A percentile compares a stretch with the other conserved stretches of the same genome.
These are phyloP conservation scores for Streptopelia turtur DNA, from an alignment of 2,797 vertebrate species.

Conservation along the genomic window DNA sequence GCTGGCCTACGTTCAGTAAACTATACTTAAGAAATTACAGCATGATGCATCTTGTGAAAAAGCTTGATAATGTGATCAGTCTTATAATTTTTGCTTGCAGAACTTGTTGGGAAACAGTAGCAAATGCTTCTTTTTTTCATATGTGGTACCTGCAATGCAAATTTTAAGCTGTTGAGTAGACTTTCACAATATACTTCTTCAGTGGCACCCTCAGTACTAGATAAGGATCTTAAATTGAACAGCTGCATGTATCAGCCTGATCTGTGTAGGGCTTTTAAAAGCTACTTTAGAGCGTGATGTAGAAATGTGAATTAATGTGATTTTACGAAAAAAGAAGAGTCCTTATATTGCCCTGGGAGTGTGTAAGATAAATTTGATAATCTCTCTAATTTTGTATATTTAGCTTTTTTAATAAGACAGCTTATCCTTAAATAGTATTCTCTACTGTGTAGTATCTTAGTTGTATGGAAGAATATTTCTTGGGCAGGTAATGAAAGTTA, in stretches of 20 bases:
- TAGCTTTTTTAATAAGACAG: not conserved
- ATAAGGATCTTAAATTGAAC: not conserved
- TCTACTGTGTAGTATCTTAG: not conserved
- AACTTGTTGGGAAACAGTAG: not conserved
- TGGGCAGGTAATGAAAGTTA: not conserved
- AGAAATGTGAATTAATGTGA: not conserved
- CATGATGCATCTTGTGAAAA: constrained; percentile 27
- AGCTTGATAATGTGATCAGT: not conserved
- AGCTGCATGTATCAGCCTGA: not conserved
- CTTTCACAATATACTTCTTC: not conserved
- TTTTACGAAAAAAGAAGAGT: not conserved
- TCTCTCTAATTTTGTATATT: not conserved
- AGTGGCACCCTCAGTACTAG: not conserved
- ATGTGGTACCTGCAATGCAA: not conserved
- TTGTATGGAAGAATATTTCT: not conserved
- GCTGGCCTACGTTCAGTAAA: not conserved
- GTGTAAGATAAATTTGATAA: not conserved
- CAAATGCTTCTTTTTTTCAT: not conserved
- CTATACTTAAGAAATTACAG: not conserved
- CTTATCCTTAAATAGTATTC: not conserved
- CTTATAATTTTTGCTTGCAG: not conserved
- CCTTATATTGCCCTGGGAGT: not conserved
- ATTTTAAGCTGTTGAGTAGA: not conserved
- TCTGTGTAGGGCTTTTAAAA: not conserved
- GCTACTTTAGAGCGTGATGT: not conserved